phyloP scores from a whole-genome alignment of 2,797 vertebrate species.

The Brotula barbata region DNA sequence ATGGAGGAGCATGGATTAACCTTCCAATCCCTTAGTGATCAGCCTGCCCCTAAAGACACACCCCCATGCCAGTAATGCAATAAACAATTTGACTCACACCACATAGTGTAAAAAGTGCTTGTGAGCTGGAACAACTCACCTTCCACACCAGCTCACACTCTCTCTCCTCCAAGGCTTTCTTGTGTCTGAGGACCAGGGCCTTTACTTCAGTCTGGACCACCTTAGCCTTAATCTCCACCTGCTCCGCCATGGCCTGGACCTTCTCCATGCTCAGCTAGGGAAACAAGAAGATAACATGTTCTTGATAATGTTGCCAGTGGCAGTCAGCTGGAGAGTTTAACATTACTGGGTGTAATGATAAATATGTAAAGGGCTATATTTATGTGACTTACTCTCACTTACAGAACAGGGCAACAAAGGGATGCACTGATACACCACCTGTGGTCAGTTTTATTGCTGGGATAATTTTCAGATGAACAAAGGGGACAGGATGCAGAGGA shows the following conservation, averaged over 20 bases:
- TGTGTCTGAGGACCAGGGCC: conserved; percentile 90
- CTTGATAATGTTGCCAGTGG: not conserved
- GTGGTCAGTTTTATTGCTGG: conserved; percentile 29
- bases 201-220: conserved; percentile 97
- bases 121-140: conserved; percentile 72
- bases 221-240: conserved; percentile 97
- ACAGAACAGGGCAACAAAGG: not conserved
- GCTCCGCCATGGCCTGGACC: conserved; percentile 95
- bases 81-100: too few relatives aligned
- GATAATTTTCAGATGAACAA: conserved; percentile 14
- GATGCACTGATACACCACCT: not conserved
- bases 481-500: conserved; percentile 51
- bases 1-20: too few relatives aligned
- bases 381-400: too few relatives aligned
- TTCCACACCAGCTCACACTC: conserved; percentile 99
- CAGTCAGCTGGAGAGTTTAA: not conserved
- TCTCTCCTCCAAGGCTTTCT: conserved; percentile 94
- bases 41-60: too few relatives aligned
- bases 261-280: conserved; percentile 95
- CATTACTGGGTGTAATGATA: not conserved
- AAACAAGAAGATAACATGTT: conserved; percentile 1
- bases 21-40: too few relatives aligned
- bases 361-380: too few relatives aligned
- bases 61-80: too few relatives aligned
- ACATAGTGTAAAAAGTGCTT: not conserved